phyloP scores from a whole-genome alignment of 2,113 vertebrate species.

The Micromys minutus region DNA sequence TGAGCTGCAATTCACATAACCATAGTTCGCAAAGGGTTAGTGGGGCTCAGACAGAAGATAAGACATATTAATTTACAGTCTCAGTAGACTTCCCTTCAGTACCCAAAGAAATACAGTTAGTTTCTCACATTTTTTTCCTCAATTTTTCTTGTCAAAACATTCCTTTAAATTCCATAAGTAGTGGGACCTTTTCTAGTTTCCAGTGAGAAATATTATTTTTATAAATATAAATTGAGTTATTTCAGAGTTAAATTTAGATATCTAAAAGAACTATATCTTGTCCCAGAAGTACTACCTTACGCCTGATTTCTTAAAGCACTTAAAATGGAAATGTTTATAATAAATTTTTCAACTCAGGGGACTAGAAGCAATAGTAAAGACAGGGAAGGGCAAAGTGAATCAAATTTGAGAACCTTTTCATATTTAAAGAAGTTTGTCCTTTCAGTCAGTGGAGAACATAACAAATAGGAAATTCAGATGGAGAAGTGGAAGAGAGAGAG shows the following conservation, averaged over 20 bases:
- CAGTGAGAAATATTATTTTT: neutral
- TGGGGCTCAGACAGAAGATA: neutral
- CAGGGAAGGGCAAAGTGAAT: slow-evolving; percentile 51
- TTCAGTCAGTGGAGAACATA: slow-evolving; percentile 54
- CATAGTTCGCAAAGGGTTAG: neutral
- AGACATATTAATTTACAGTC: neutral
- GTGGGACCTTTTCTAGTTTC: neutral
- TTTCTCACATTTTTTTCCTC: neutral
- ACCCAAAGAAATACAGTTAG: neutral
- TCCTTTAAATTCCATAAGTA: slow-evolving; percentile 24
- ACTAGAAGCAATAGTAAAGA: slow-evolving; percentile 43
- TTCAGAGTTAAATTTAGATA: slow-evolving; percentile 61
- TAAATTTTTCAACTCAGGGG: slow-evolving; percentile 40
- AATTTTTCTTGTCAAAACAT: neutral
- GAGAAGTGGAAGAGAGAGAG: neutral
- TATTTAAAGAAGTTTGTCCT: slow-evolving; percentile 53
- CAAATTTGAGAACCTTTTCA: slow-evolving; percentile 46
- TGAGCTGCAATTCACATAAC: neutral
- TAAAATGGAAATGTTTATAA: slow-evolving; percentile 69
- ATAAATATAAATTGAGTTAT: slow-evolving; percentile 47
- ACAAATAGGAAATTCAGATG: slow-evolving; percentile 14
- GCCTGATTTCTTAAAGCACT: slow-evolving; percentile 48
- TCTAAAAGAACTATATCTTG: slow-evolving; percentile 5
- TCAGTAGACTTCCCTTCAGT: neutral
- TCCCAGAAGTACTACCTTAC: slow-evolving; percentile 44